These are phyloP conservation scores for Neogobius melanostomus DNA, from an alignment of 2,113 vertebrate genomes.

Conservation along the genomic window DNA sequence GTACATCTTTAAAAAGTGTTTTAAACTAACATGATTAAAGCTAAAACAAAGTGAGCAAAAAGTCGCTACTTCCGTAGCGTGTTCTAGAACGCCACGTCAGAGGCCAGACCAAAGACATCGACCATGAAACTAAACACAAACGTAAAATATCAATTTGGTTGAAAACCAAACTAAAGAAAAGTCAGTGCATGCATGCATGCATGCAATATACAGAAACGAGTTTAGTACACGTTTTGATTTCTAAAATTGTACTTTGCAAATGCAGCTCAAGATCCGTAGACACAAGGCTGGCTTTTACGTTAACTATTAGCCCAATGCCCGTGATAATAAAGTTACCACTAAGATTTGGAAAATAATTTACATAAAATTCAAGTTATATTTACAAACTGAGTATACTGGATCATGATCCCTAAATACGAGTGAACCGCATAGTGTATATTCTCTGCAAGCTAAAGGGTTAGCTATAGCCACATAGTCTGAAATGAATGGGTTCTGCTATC, in stretches of 20 bases:
- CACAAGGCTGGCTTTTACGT: background rate
- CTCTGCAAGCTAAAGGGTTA: background rate
- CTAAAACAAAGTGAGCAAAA: background rate
- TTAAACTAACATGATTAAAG: background rate
- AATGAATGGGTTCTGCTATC: conserved; percentile 55
- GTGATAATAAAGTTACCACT: too few relatives aligned
- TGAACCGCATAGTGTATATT: background rate
- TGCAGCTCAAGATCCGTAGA: background rate
- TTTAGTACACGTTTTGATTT: too few relatives aligned
- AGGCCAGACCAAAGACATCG: conserved; percentile 53
- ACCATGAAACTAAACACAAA: conserved; percentile 24
- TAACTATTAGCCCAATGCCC: too few relatives aligned
- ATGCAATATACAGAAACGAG: background rate
- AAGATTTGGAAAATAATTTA: too few relatives aligned
- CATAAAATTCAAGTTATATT: too few relatives aligned
- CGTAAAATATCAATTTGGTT: background rate
- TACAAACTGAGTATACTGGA: too few relatives aligned
- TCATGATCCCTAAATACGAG: background rate
- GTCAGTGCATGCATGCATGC: background rate
- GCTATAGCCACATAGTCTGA: conserved; percentile 11
- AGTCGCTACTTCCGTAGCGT: conserved; percentile 54
- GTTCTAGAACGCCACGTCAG: conserved; percentile 86
- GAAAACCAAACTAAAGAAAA: background rate
- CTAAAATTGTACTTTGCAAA: background rate
- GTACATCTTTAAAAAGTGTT: background rate